Conservation (phyloP, 1,140 invertebrate species). For the Bombus confusus region DNA sequence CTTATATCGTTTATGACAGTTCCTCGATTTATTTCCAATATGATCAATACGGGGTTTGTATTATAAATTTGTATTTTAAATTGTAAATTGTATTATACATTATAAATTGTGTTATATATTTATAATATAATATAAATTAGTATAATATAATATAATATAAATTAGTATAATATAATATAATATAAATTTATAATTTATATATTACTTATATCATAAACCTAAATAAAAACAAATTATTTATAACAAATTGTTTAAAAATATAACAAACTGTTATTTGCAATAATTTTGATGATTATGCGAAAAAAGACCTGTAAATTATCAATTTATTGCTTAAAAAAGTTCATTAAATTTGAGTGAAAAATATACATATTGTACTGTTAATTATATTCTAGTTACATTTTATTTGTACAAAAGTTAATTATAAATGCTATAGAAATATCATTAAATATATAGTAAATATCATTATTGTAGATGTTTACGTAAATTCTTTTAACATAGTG, state of each 20-base stretch:
- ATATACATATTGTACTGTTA: background rate
- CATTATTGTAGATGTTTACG: no score
- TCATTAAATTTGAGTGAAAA: background rate
- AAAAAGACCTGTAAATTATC: no score
- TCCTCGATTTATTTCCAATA: constrained; percentile 32
- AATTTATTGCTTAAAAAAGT: background rate
- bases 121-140: no score
- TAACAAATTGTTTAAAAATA: no score
- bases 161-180: no score
- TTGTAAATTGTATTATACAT: background rate
- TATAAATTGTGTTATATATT: background rate
- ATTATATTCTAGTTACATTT: background rate
- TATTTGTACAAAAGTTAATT: background rate
- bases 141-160: no score
- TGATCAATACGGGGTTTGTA: constrained; percentile 68
- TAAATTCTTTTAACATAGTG: no score
- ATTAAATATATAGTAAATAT: background rate
- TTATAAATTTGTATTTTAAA: background rate
- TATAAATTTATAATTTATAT: no score
- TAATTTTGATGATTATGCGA: no score
- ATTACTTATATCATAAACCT: no score
- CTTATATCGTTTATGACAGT: background rate
- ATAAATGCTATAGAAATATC: background rate
- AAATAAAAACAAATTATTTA: no score
- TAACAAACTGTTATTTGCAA: no score